phyloP scores from a whole-genome alignment of 2,888 invertebrate species.

The Cheilosia vulpina region DNA sequence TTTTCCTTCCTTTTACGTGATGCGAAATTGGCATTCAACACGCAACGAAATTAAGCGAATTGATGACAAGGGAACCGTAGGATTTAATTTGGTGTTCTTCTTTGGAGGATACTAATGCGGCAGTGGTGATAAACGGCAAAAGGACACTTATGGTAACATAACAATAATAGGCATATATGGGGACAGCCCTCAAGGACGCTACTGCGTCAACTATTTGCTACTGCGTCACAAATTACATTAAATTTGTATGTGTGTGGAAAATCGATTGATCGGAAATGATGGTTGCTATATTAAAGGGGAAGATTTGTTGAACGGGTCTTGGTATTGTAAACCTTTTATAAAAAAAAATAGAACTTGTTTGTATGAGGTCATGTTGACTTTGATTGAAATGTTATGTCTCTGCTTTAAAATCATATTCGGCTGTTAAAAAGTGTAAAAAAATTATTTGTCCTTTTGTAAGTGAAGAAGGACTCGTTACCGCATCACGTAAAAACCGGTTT shows the following conservation, averaged over 20 bases:
- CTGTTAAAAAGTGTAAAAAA: too few species aligned
- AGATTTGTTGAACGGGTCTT: conserved; percentile 33
- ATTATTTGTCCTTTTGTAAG: too few species aligned
- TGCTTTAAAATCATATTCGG: too few species aligned
- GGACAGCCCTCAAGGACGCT: conserved; percentile 27
- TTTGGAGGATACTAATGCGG: conserved; percentile 64
- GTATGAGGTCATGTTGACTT: too few species aligned
- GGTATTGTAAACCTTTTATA: not conserved
- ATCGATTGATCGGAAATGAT: conserved; percentile 42
- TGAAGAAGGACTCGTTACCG: too few species aligned
- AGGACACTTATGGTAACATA: conserved; percentile 70
- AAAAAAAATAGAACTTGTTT: too few species aligned
- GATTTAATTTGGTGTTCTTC: conserved; percentile 62
- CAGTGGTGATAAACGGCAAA: conserved; percentile 63
- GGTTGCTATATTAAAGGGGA: conserved; percentile 4
- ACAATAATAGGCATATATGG: conserved; percentile 52
- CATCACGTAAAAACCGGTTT: too few species aligned
- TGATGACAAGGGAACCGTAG: conserved; percentile 68
- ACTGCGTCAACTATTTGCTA: conserved; percentile 33
- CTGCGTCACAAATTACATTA: conserved; percentile 52
- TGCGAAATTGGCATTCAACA: conserved; percentile 70
- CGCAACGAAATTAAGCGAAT: conserved; percentile 70
- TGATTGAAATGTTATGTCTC: too few species aligned
- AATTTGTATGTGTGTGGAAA: conserved; percentile 14
- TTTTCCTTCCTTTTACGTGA: conserved; percentile 31